Base-by-base conservation (phyloP, 2,113 vertebrate genomes). In the Brevimyrus niger region DNA sequence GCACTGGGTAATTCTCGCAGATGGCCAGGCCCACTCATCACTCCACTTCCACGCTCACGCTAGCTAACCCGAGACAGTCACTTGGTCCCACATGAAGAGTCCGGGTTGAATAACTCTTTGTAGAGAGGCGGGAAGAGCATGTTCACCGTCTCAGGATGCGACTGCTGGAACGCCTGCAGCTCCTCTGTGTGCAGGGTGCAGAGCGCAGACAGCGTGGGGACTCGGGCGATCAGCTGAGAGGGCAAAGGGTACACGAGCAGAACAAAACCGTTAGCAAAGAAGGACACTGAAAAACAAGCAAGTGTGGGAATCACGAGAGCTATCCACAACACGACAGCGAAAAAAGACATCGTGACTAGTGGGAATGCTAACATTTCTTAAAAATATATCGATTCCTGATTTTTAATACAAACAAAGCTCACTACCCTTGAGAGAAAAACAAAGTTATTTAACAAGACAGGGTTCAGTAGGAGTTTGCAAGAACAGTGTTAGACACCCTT, bases 21-120 rank as follows among this genome's bases (percentile, higher is more conserved):
- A 95, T 95, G 96, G 95, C 93, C 93, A 95, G 48, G 61, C 84
- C 94, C 95, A 94, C 95, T 94, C 94, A 94, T 94, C n/a, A 95
- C 94, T 73, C 94, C 93, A 94, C 95, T 96, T 94, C 94, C 92
- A 88, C 55, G 13, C 9, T 51, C 51, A 87, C 85, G 89, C 90
- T 80, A 87, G 61, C 61, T 69, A 69, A 69, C 61, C 93, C 92
- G 44, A 89, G 95, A 93, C 96, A 92, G 93, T 99, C 97, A 99
- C 96, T 99, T 99, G 97, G 98, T 98, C 96, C 96, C 95, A 73
- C 96, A 95, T 93, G 97, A 94, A 92, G 97, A 98, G 94, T 99
- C 98, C 42, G 98, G 98, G 92, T 99, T 99, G 96, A 99, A 99
- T 93, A 99, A 98, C 95, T 99, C 98, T 96, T 99, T 99, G 95